Base-by-base conservation (phyloP, 2,888 invertebrate species). In the Stictocephala bisonia region DNA sequence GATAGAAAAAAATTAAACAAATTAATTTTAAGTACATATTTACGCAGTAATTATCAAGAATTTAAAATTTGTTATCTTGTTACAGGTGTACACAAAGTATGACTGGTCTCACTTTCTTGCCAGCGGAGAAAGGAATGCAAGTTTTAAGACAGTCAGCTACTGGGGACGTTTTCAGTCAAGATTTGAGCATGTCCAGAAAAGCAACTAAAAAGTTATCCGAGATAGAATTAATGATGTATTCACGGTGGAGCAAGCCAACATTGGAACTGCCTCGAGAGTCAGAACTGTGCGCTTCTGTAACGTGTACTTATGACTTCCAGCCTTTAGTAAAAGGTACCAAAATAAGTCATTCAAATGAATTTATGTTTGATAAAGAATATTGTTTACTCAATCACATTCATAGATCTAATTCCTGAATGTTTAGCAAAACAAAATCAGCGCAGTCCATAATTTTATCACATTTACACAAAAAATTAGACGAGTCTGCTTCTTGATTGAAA, bases 101-200 rank as follows among this genome's bases (percentile, higher is more conserved):
- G 60, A 60, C 24, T n/a, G 60, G 60, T n/a, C 22, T 60, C 24
- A 40, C 60, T n/a, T 60, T 22, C 22, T 40, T 60, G 40, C 40
- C 60, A 40, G 11, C 40, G 2, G n/a, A 7, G 18, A 40, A 40
- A 24, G 60, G 60, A 11, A 7, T 60, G 2, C 41, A 60, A 3
- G 20, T 60, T 60, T 35, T 60, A 24, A 60, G 60, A 15, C 60
- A 60, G 60, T 40, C 60, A 24, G 40, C 60, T 2, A 60, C 60
- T 3, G 60, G 22, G 2, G 60, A 60, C 41, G 35, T 60, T 6
- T 60, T 60, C 15, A 20, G 35, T 6, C 60, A 60, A 40, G 22
- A 60, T 11, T 26, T 60, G 40, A 9, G 22, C n/a, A 7, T 11
- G 44, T 22, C 51, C 31, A 48, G 11, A 9, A 9, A 48, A 48